Percentiles rank a stretch among this genome's conserved stretches.
These are phyloP conservation scores for Gavialis gangeticus DNA, from an alignment of 2,113 vertebrate genomes.

Conservation along the genomic window DNA sequence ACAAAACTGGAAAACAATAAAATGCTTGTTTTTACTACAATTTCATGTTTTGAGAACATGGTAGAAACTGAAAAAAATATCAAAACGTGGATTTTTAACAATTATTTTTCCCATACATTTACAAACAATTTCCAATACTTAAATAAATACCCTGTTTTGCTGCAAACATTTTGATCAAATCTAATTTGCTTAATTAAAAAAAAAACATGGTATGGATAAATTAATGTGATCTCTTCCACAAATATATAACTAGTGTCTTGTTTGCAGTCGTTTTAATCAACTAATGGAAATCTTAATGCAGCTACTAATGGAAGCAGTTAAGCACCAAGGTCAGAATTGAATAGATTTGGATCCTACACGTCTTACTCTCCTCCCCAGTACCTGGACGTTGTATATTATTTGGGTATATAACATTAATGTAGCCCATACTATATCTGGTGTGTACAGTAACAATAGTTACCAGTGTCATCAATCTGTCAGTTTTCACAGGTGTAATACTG, in stretches of 20 bases:
- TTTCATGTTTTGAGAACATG: not conserved
- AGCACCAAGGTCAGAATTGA: not conserved
- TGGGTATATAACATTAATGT: not conserved
- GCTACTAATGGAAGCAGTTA: not conserved
- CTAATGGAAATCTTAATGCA: not conserved
- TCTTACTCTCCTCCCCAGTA: not conserved
- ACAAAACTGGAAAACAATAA: not conserved
- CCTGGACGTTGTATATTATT: not conserved
- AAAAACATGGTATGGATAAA: not conserved
- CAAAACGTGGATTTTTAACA: too few species aligned
- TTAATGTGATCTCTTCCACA: not conserved
- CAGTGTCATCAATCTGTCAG: slow-evolving; percentile 23
- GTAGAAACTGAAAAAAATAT: not conserved
- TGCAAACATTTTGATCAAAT: not conserved
- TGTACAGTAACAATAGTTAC: not conserved
- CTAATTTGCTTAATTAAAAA: not conserved
- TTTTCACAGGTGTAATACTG: slow-evolving; percentile 17
- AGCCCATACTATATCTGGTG: not conserved
- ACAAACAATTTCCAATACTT: too few species aligned
- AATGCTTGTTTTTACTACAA: not conserved
- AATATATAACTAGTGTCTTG: not conserved
- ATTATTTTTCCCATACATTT: too few species aligned
- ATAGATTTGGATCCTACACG: not conserved
- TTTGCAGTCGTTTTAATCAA: not conserved
- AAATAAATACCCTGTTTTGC: too few species aligned